These are phyloP conservation scores for Pygmarrhopalites habei DNA, from an alignment of 1,140 invertebrate species.

Conservation along the genomic window DNA sequence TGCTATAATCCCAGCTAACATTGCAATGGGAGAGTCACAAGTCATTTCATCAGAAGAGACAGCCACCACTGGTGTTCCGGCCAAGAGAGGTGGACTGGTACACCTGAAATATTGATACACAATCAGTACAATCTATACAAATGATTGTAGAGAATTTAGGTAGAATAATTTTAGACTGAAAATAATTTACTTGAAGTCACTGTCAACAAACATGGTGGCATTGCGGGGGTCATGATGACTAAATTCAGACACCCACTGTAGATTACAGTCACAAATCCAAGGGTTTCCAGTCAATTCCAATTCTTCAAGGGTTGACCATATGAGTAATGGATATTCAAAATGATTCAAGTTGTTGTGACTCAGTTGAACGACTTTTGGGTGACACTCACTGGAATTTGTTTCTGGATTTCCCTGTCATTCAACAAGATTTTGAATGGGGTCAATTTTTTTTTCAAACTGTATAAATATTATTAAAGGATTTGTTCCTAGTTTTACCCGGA, in stretches of 20 bases:
- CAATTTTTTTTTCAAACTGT: too few relatives aligned
- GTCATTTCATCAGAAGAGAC: constrained; percentile 27
- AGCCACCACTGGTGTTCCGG: constrained; percentile 12
- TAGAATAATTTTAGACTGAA: too few relatives aligned
- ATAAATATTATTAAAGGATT: too few relatives aligned
- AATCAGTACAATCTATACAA: not conserved
- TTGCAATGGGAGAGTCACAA: constrained; percentile 28
- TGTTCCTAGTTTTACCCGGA: constrained; percentile 26
- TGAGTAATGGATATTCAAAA: constrained; percentile 19
- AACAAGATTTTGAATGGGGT: too few relatives aligned
- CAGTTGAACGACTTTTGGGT: constrained; percentile 26
- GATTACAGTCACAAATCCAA: constrained; percentile 37
- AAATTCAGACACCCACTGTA: constrained; percentile 34
- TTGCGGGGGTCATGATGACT: constrained; percentile 1
- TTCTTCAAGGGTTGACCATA: constrained; percentile 27
- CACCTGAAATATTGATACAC: constrained; percentile 13
- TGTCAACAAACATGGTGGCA: constrained; percentile 26
- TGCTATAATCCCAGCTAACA: constrained; percentile 25
- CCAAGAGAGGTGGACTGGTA: constrained; percentile 4
- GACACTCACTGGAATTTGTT: not conserved
- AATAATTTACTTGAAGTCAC: constrained; percentile 24
- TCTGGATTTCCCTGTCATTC: constrained; percentile 14
- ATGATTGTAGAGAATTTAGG: too few relatives aligned
- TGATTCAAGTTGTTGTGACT: constrained; percentile 26
- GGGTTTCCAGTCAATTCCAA: constrained; percentile 31